Conservation (phyloP, 2,888 invertebrate genomes). For the Rapana venosa region DNA sequence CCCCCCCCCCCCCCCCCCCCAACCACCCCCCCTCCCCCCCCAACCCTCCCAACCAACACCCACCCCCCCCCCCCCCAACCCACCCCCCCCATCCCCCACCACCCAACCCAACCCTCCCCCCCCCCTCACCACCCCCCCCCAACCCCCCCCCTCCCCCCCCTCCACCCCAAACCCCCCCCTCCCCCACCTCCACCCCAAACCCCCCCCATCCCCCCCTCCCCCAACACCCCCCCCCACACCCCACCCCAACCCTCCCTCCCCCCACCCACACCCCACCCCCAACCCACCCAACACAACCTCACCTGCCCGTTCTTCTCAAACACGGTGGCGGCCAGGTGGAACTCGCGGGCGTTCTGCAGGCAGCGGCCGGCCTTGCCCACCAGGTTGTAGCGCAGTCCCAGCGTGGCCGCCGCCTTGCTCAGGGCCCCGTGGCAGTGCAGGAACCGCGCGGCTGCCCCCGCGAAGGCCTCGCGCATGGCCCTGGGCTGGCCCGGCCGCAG, state of each 20-base stretch:
- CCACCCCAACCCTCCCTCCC: background rate
- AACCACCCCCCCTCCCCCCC: background rate
- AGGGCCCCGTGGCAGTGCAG: conserved; percentile 58
- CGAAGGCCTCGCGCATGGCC: conserved; percentile 64
- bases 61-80: background rate
- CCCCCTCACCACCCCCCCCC: background rate
- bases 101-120: background rate
- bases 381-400: conserved; percentile 42
- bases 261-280: background rate
- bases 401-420: background rate
- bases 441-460: conserved; percentile 63
- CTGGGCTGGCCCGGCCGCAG: conserved; percentile 60
- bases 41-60: background rate
- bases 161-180: background rate
- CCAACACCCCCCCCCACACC: background rate
- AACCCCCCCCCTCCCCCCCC: background rate
- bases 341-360: conserved; percentile 64
- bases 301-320: conserved; percentile 67
- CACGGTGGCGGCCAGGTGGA: conserved; percentile 60
- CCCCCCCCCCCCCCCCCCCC: background rate
- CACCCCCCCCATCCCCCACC: background rate
- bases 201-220: background rate
- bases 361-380: conserved; percentile 62
- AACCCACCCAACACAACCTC: background rate
- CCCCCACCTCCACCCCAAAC: background rate